These are phyloP conservation scores for Chesias legatella DNA, from an alignment of 2,888 invertebrate genomes.

Conservation along the genomic window DNA sequence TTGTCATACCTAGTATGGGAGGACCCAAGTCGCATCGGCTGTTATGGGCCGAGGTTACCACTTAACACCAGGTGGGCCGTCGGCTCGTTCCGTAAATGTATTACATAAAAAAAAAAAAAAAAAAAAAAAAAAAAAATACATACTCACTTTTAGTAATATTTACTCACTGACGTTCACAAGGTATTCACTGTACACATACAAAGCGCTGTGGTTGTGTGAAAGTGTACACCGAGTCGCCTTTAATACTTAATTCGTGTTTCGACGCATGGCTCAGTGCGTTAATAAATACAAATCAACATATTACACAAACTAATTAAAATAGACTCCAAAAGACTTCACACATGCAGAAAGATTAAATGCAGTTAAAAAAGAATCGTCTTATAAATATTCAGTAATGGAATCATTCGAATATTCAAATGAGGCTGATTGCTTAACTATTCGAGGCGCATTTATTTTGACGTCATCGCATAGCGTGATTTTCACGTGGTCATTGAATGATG, in stretches of 20 bases:
- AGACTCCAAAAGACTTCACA: too few relatives aligned
- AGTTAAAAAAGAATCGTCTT: too few relatives aligned
- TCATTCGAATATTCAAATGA: slow-evolving; percentile 2
- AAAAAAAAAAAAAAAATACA: too few relatives aligned
- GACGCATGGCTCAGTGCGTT: slow-evolving; percentile 25
- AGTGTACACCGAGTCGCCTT: slow-evolving; percentile 47
- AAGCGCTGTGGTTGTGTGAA: slow-evolving; percentile 41
- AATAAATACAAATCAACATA: slow-evolving; percentile 4
- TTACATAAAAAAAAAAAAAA: too few relatives aligned
- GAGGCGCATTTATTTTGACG: background rate
- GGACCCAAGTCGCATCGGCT: too few relatives aligned
- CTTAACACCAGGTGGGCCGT: too few relatives aligned
- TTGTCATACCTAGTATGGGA: too few relatives aligned
- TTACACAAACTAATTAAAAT: too few relatives aligned
- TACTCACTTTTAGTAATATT: slow-evolving; percentile 43
- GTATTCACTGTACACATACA: slow-evolving; percentile 27
- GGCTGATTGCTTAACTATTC: background rate
- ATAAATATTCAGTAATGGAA: background rate
- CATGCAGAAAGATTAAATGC: too few relatives aligned
- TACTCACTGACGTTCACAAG: slow-evolving; percentile 37
- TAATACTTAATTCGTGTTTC: slow-evolving; percentile 36
- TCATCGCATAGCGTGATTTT: slow-evolving; percentile 13
- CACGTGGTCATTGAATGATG: slow-evolving; percentile 6
- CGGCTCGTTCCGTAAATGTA: too few relatives aligned
- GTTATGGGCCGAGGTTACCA: too few relatives aligned